These are phyloP conservation scores for Platichthys flesus DNA, from an alignment of 2,113 vertebrate species.

Conservation along the genomic window DNA sequence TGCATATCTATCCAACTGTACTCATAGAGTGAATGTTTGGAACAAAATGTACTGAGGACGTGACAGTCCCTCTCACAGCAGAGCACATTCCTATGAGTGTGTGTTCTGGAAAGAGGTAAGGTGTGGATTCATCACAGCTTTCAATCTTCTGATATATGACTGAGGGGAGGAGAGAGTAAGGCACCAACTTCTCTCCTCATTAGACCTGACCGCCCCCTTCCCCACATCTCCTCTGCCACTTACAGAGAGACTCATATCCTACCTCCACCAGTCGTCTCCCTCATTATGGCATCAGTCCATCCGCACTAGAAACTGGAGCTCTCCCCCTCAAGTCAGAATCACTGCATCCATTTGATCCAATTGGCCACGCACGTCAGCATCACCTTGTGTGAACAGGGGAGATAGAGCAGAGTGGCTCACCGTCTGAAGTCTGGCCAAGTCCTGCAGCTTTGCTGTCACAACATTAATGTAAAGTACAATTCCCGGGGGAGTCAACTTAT, in stretches of 20 bases:
- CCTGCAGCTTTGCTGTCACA: conserved; percentile 26
- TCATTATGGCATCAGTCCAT: conserved; percentile 49
- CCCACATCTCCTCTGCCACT: conserved; percentile 11
- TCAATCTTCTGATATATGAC: conserved; percentile 49
- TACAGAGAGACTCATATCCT: conserved; percentile 47
- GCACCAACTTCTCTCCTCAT: conserved; percentile 58
- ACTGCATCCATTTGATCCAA: conserved; percentile 56
- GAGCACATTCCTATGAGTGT: background rate
- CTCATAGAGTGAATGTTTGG: background rate
- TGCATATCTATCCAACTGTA: background rate
- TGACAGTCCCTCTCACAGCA: background rate
- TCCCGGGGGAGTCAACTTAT: conserved; percentile 42
- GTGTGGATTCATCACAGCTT: conserved; percentile 38
- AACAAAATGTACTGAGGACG: background rate
- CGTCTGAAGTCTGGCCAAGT: conserved; percentile 65
- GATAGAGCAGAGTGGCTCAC: conserved; percentile 56
- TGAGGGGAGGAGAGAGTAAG: conserved; percentile 43
- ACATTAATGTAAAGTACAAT: conserved; percentile 56
- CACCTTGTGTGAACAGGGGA: conserved; percentile 64
- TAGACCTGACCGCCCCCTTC: conserved; percentile 37
- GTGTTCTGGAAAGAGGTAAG: background rate
- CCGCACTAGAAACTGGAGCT: conserved; percentile 42
- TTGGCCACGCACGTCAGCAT: conserved; percentile 66
- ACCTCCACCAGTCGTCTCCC: conserved; percentile 46
- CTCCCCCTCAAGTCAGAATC: conserved; percentile 64